A percentile compares a stretch with the other conserved stretches of the same genome.
Conservation (phyloP, 2,888 invertebrate species). For the Acronicta alni region DNA sequence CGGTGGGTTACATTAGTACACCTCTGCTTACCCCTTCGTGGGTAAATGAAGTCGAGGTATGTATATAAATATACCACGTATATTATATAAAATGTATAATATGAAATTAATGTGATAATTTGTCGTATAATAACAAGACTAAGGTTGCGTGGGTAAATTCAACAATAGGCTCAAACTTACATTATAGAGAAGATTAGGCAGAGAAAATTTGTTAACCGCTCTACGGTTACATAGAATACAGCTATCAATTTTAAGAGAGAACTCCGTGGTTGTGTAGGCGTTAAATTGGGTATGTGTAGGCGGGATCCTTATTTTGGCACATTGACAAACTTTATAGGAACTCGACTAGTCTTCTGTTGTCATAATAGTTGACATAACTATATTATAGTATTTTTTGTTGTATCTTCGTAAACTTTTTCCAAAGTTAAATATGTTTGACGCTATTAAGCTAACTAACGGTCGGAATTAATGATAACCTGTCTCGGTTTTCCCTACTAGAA, state of each 20-base stretch:
- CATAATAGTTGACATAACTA: constrained; percentile 1
- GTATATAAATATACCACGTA: too few species aligned
- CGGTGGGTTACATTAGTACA: too few species aligned
- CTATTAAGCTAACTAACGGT: too few species aligned
- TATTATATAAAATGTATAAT: too few species aligned
- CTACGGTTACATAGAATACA: constrained; percentile 14
- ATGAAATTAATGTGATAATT: neutral
- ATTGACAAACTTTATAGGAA: constrained; percentile 32
- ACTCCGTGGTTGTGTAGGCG: constrained; percentile 29
- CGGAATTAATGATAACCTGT: too few species aligned
- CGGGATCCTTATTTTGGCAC: constrained; percentile 16
- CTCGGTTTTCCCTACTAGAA: too few species aligned
- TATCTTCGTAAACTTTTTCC: too few species aligned
- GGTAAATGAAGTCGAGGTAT: too few species aligned
- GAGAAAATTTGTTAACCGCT: constrained; percentile 26
- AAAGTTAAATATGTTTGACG: too few species aligned
- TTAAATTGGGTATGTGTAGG: constrained; percentile 34
- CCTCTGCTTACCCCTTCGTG: too few species aligned
- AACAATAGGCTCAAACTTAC: constrained; percentile 11
- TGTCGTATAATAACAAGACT: neutral
- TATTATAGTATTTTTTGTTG: too few species aligned
- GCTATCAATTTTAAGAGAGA: constrained; percentile 31
- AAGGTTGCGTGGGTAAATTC: constrained; percentile 11
- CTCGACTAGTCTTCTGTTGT: constrained; percentile 23
- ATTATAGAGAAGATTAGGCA: constrained; percentile 9